Evolutionary conservation across 1,140 invertebrate genomes (phyloP).

Genomic region (Caenorhabditis tropicalis): DNA sequence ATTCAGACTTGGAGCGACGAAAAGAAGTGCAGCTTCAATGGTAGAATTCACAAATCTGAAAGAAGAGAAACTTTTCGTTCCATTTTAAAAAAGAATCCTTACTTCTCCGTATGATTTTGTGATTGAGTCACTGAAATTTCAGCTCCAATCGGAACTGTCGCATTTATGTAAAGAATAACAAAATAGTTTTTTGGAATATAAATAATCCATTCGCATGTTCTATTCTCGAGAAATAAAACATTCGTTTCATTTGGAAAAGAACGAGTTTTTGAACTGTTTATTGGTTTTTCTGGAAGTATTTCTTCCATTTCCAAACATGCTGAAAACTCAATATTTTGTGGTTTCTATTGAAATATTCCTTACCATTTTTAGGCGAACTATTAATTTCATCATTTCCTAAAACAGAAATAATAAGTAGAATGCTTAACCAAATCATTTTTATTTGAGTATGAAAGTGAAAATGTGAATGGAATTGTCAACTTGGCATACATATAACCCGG

Average conservation of each 20-base stretch:
- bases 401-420: conserved; percentile 16
- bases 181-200: background rate
- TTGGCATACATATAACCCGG: conserved; percentile 22
- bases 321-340: no score
- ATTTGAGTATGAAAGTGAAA: background rate
- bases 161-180: conserved; percentile 23
- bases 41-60: background rate
- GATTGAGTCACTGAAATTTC: background rate
- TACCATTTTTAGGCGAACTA: background rate
- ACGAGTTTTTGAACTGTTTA: background rate
- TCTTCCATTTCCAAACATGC: background rate
- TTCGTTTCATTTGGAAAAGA: background rate
- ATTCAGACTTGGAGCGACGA: background rate
- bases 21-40: background rate
- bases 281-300: background rate
- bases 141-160: background rate
- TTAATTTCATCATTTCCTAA: background rate
- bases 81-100: background rate
- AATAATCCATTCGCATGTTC: background rate
- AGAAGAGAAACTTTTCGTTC: background rate
- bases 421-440: background rate
- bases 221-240: background rate
- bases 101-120: conserved; percentile 17
- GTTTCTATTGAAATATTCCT: background rate
- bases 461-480: background rate